Evolutionary conservation across 2,888 invertebrate genomes (phyloP).

Genomic region (Drosophila borealis): DNA sequence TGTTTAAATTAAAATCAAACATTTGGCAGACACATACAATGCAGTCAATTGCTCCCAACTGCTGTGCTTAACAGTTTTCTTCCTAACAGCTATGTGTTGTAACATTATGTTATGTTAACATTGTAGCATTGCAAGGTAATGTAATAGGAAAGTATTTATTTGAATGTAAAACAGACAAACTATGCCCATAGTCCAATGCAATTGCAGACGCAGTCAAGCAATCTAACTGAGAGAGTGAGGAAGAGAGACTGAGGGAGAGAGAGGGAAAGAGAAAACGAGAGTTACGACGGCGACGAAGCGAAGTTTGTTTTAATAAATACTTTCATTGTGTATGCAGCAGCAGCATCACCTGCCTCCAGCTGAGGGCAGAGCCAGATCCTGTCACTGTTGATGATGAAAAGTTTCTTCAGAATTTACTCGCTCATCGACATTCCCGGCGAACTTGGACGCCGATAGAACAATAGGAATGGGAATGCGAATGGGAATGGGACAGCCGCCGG

Average conservation of each 20-base stretch:
- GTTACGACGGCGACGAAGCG: slow-evolving; percentile 12
- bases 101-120: not conserved
- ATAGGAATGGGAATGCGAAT: slow-evolving; percentile 22
- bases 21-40: too few relatives aligned
- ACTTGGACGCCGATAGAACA: slow-evolving; percentile 50
- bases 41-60: too few relatives aligned
- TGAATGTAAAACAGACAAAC: not conserved
- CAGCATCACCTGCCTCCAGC: slow-evolving; percentile 56
- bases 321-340: slow-evolving; percentile 70
- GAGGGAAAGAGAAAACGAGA: not conserved
- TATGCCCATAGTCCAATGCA: slow-evolving; percentile 18
- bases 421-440: slow-evolving; percentile 64
- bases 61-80: too few relatives aligned
- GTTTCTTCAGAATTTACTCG: slow-evolving; percentile 64
- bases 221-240: not conserved
- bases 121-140: not conserved
- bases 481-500: slow-evolving; percentile 54
- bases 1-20: too few relatives aligned
- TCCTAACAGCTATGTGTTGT: not conserved
- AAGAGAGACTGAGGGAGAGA: not conserved
- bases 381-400: slow-evolving; percentile 55
- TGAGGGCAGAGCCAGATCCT: slow-evolving; percentile 10
- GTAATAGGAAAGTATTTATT: not conserved
- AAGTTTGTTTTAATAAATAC: slow-evolving; percentile 81
- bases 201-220: slow-evolving; percentile 33